phyloP scores from a whole-genome alignment of 2,797 vertebrate genomes.

The Salarias fasciatus region DNA sequence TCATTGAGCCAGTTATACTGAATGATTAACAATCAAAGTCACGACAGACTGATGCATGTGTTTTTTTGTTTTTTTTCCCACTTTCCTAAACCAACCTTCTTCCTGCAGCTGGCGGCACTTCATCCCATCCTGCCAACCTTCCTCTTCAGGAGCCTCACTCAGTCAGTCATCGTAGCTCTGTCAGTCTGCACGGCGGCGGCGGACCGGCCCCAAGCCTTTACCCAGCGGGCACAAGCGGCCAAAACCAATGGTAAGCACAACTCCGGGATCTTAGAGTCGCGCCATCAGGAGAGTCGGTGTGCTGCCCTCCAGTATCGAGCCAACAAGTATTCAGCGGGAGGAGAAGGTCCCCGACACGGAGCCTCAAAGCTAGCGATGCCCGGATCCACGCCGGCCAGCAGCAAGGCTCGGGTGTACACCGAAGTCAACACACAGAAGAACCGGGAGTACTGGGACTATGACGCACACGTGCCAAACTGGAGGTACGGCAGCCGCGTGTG shows the following conservation, averaged over 20 bases:
- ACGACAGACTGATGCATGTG: too few relatives aligned
- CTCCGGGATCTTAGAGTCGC: constrained; percentile 53
- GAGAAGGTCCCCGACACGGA: constrained; percentile 62
- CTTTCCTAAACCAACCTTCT: background rate
- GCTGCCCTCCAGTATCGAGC: constrained; percentile 65
- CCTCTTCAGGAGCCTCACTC: constrained; percentile 73
- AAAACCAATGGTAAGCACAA: constrained; percentile 62
- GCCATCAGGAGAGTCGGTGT: constrained; percentile 59
- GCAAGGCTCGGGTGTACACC: constrained; percentile 97
- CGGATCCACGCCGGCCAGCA: constrained; percentile 92
- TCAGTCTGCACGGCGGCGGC: constrained; percentile 71
- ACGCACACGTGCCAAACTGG: constrained; percentile 95
- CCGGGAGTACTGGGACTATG: constrained; percentile 98
- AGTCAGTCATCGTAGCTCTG: constrained; percentile 73
- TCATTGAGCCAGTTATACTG: too few relatives aligned
- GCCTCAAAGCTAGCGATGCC: constrained; percentile 89
- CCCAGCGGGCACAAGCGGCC: constrained; percentile 51
- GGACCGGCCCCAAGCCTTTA: constrained; percentile 57
- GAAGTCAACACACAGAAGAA: constrained; percentile 97
- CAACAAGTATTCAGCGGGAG: constrained; percentile 65
- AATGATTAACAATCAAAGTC: too few relatives aligned
- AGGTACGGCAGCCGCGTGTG: constrained; percentile 78
- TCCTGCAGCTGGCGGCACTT: constrained; percentile 75
- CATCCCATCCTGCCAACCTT: constrained; percentile 64
- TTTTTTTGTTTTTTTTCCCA: too few relatives aligned